A percentile compares a stretch with the other conserved stretches of the same genome.
phyloP scores from a whole-genome alignment of 2,113 vertebrate genomes.

The Melanotaenia duboulayi region DNA sequence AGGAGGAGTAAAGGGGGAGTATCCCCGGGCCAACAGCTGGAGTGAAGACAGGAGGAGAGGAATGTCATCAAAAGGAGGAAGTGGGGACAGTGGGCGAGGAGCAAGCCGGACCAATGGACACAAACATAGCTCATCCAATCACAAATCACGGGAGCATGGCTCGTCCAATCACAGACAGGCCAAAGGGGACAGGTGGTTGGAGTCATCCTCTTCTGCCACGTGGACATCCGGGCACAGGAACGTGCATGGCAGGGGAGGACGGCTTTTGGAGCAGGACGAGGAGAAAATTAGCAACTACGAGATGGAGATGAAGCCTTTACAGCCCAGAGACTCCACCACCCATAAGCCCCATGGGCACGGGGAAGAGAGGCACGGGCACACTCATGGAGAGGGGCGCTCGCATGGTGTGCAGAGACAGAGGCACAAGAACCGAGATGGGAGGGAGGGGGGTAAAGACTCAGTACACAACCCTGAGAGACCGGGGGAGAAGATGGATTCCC shows the following conservation, averaged over 20 bases:
- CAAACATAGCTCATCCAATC: conserved; percentile 88
- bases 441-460: conserved; percentile 65
- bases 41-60: conserved; percentile 85
- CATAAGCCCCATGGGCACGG: conserved; percentile 80
- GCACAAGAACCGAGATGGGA: conserved; percentile 86
- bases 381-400: conserved; percentile 71
- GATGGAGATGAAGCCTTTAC: conserved; percentile 97
- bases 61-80: conserved; percentile 68
- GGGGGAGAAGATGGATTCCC: conserved; percentile 88
- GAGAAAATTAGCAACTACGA: conserved; percentile 96
- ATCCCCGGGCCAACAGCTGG: conserved; percentile 86
- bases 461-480: conserved; percentile 86
- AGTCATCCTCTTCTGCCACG: conserved; percentile 85
- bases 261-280: conserved; percentile 92
- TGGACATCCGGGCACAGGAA: conserved; percentile 89
- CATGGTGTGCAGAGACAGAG: conserved; percentile 88
- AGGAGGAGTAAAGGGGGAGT: conserved; percentile 61
- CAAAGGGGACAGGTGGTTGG: conserved; percentile 88
- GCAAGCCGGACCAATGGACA: conserved; percentile 84
- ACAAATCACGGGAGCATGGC: conserved; percentile 81
- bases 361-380: conserved; percentile 74
- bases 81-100: conserved; percentile 75
- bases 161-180: conserved; percentile 78
- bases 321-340: conserved; percentile 82
- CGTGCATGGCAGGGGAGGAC: conserved; percentile 79